A percentile compares a stretch with the other conserved stretches of the same genome.
Conservation (phyloP, 2,888 invertebrate genomes). For the Thecophora atra region DNA sequence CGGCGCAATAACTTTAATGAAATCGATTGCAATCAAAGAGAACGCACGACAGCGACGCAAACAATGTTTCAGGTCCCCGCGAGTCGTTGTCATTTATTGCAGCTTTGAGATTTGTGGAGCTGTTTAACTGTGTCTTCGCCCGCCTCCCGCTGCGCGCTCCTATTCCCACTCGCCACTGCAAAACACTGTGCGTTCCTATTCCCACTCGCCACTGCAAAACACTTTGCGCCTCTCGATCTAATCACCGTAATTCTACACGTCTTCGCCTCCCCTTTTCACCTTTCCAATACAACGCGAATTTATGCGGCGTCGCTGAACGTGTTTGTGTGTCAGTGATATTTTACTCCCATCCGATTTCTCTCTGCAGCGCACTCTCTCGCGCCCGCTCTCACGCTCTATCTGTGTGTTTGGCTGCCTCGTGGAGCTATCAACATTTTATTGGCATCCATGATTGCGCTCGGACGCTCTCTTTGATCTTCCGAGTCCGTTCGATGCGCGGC, state of each 20-base stretch:
- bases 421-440: slow-evolving; percentile 16
- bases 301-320: no score
- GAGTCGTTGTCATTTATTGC: background rate
- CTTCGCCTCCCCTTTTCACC: no score
- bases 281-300: no score
- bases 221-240: background rate
- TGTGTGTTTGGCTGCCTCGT: background rate
- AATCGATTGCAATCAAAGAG: background rate
- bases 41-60: background rate
- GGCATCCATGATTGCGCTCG: slow-evolving; percentile 43
- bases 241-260: no score
- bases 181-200: background rate
- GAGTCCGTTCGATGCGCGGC: slow-evolving; percentile 3
- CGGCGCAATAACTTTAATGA: slow-evolving; percentile 13
- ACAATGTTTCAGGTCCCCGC: background rate
- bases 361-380: background rate
- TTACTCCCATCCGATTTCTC: no score
- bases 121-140: background rate
- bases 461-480: slow-evolving; percentile 45
- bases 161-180: background rate
- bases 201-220: background rate
- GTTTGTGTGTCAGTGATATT: no score
- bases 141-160: background rate
- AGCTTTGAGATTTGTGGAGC: background rate
- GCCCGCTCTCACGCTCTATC: background rate